Evolutionary conservation across 2,797 vertebrate genomes (phyloP).

Genomic region (Sebastes taczanowskii): DNA sequence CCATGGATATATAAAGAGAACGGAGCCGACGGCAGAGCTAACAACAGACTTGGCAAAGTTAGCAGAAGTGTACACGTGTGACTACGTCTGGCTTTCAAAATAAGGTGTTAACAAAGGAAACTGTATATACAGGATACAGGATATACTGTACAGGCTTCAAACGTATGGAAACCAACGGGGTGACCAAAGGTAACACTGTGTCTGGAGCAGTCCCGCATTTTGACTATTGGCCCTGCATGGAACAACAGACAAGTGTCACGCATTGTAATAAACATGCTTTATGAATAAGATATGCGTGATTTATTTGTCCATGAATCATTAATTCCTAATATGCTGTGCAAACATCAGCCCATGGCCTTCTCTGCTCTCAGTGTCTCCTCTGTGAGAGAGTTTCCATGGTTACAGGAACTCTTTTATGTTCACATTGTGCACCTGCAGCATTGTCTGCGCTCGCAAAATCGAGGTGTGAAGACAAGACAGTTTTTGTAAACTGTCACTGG

Average conservation of each 20-base stretch:
- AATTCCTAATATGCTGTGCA: slow-evolving; percentile 51
- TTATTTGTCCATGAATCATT: slow-evolving; percentile 60
- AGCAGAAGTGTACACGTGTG: too few relatives aligned
- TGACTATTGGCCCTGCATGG: slow-evolving; percentile 15
- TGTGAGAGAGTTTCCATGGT: slow-evolving; percentile 59
- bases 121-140: too few relatives aligned
- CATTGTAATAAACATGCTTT: slow-evolving; percentile 29
- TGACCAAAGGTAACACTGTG: not conserved
- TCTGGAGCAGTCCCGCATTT: not conserved
- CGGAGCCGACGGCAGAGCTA: too few relatives aligned
- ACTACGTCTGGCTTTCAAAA: too few relatives aligned
- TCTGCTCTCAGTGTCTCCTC: slow-evolving; percentile 21
- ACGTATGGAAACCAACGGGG: too few relatives aligned
- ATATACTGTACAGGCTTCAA: too few relatives aligned
- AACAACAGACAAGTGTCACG: slow-evolving; percentile 9
- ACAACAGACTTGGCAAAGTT: too few relatives aligned
- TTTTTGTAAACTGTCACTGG: slow-evolving; percentile 5
- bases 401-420: slow-evolving; percentile 36
- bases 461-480: slow-evolving; percentile 20
- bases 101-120: too few relatives aligned
- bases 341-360: slow-evolving; percentile 30
- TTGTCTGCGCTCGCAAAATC: not conserved
- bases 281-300: slow-evolving; percentile 45
- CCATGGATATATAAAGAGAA: too few relatives aligned
- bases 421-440: slow-evolving; percentile 21